Evolutionary conservation across 2,888 invertebrate genomes (phyloP).

Genomic region (Zonitis immaculata): DNA sequence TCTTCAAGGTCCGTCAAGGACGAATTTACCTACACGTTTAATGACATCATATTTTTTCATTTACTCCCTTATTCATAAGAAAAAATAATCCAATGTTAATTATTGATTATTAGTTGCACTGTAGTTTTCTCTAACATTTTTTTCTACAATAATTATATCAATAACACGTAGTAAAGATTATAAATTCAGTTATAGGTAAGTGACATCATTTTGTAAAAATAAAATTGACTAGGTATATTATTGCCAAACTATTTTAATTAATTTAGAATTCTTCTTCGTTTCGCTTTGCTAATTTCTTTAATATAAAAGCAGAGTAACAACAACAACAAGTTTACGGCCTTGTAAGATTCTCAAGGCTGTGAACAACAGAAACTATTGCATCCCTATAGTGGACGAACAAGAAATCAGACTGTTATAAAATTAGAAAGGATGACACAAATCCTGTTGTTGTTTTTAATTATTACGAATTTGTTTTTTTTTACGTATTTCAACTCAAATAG

Average conservation of each 20-base stretch:
- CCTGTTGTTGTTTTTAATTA: background rate
- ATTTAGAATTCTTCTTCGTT: background rate
- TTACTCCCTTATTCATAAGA: no score
- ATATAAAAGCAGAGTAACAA: background rate
- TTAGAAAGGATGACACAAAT: background rate
- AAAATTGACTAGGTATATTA: background rate
- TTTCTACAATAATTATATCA: no score
- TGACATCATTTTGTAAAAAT: background rate
- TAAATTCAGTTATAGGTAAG: no score
- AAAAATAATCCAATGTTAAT: no score
- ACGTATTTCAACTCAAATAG: background rate
- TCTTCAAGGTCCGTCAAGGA: conserved; percentile 22
- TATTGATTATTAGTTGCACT: no score
- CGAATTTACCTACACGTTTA: conserved; percentile 13
- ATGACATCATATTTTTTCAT: no score
- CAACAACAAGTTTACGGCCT: background rate
- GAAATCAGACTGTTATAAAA: background rate
- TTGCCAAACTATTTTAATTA: background rate
- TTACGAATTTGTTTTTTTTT: no score
- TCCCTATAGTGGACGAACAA: background rate
- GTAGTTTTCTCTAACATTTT: no score
- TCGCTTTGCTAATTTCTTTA: background rate
- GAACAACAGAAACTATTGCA: background rate
- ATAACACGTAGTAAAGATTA: no score
- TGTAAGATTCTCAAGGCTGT: background rate